phyloP scores from a whole-genome alignment of 2,113 vertebrate genomes.

The Cryptoleucopteryx plumbea region DNA sequence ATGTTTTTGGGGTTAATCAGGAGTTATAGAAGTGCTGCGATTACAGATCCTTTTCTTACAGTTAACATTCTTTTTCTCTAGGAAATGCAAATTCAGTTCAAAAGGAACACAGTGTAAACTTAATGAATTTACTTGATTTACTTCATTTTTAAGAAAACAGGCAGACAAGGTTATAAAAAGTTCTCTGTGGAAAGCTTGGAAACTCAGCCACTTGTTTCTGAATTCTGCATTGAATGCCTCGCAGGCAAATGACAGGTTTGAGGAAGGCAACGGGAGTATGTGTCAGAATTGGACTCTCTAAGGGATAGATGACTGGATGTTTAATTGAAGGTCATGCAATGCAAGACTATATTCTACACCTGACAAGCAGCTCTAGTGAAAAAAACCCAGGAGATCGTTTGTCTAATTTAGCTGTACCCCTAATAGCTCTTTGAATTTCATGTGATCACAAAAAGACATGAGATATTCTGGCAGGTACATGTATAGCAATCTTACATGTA shows the following conservation, averaged over 20 bases:
- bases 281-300: not conserved
- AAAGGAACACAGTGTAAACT: slow-evolving; percentile 7
- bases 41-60: slow-evolving; percentile 13
- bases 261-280: not conserved
- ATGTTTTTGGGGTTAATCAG: slow-evolving; percentile 39
- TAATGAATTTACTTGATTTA: slow-evolving; percentile 41
- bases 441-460: not conserved
- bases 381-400: not conserved
- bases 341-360: not conserved
- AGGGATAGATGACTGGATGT: not conserved
- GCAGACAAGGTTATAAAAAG: not conserved
- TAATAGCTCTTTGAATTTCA: not conserved
- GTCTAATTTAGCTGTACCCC: not conserved
- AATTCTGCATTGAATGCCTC: not conserved
- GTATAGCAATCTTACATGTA: not conserved
- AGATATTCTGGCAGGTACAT: not conserved
- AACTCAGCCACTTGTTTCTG: not conserved
- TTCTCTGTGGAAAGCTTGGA: not conserved
- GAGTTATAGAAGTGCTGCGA: slow-evolving; percentile 3
- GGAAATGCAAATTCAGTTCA: slow-evolving; percentile 10
- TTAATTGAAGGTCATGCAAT: not conserved
- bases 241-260: not conserved
- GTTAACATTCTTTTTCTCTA: not conserved
- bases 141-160: not conserved
- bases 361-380: not conserved